These are phyloP conservation scores for Tenodera sinensis DNA, from an alignment of 2,888 invertebrate genomes.

Conservation along the genomic window DNA sequence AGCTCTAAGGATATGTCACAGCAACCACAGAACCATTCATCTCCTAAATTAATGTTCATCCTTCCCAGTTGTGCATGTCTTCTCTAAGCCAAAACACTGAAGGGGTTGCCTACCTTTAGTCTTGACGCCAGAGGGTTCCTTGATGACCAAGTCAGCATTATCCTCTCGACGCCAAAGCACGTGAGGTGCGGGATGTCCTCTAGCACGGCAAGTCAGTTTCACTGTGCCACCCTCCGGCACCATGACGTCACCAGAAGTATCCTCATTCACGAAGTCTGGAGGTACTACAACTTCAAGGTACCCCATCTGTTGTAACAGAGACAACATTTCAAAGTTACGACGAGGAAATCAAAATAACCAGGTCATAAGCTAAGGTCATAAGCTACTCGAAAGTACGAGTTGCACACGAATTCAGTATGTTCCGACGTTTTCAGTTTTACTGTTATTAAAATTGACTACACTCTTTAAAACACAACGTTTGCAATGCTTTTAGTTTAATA, in stretches of 20 bases:
- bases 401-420: no score
- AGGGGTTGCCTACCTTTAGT: conserved; percentile 52
- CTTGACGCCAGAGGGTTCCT: conserved; percentile 63
- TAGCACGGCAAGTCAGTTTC: conserved; percentile 60
- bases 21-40: no score
- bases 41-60: no score
- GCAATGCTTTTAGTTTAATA: no score
- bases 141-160: conserved; percentile 72
- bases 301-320: conserved; percentile 46
- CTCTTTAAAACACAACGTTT: no score
- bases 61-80: no score
- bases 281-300: conserved; percentile 83
- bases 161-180: conserved; percentile 84
- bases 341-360: not conserved
- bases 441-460: no score
- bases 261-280: conserved; percentile 84
- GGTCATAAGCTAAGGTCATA: no score
- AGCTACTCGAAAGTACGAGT: no score
- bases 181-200: conserved; percentile 74
- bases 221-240: conserved; percentile 74
- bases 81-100: no score
- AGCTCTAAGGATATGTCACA: no score
- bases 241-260: conserved; percentile 86
- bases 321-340: not conserved
- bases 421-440: no score